These are phyloP conservation scores for Whitmania pigra DNA, from an alignment of 1,140 invertebrate genomes.

Conservation along the genomic window DNA sequence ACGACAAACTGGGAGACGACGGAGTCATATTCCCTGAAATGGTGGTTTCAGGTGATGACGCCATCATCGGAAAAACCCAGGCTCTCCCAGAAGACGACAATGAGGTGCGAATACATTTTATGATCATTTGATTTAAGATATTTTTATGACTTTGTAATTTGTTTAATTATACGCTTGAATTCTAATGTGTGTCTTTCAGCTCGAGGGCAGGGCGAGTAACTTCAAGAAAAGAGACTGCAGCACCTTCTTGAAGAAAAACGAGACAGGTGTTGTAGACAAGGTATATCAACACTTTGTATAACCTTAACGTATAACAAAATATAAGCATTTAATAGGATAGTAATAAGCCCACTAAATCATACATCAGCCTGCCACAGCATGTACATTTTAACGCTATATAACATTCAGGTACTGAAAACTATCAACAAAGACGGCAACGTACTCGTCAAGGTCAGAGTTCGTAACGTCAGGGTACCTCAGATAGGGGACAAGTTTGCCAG, in stretches of 20 bases:
- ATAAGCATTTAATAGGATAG: no score
- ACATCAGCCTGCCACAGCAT: no score
- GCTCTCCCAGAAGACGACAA: constrained; percentile 86
- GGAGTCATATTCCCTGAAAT: constrained; percentile 95
- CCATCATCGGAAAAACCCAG: constrained; percentile 96
- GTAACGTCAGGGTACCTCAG: constrained; percentile 94
- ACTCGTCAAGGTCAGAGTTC: constrained; percentile 92
- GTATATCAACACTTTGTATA: no score
- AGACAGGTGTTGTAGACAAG: constrained; percentile 87
- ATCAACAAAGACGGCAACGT: constrained; percentile 94
- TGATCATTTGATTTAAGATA: no score
- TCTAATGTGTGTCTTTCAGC: constrained; percentile 39
- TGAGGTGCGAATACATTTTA: constrained; percentile 48
- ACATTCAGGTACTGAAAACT: constrained; percentile 78
- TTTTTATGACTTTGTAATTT: constrained; percentile 18
- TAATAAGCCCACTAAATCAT: constrained; percentile 45
- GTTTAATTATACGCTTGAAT: neutral
- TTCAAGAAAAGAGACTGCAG: constrained; percentile 87
- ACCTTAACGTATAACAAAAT: no score
- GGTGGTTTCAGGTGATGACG: constrained; percentile 95
- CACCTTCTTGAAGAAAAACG: constrained; percentile 88
- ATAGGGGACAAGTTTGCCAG: constrained; percentile 99
- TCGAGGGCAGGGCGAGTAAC: constrained; percentile 73
- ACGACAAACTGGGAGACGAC: constrained; percentile 96
- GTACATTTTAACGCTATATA: no score